Conservation (phyloP, 2,113 vertebrate species). For the Melanocharis versteri region DNA sequence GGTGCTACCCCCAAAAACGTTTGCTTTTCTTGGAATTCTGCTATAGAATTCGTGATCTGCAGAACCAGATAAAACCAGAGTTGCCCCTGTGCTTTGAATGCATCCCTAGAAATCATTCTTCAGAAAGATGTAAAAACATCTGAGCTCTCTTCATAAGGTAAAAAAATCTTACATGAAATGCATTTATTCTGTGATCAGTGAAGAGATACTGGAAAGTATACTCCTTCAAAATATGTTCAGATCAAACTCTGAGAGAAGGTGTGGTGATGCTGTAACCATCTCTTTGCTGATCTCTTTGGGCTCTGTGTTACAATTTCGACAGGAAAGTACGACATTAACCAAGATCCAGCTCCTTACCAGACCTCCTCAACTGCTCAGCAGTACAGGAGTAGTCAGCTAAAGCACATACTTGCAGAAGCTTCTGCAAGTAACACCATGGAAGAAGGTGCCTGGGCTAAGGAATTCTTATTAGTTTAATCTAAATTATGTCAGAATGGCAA, state of each 20-base stretch:
- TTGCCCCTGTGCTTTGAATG: neutral
- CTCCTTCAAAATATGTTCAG: neutral
- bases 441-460: neutral
- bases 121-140: neutral
- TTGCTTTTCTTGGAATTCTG: neutral
- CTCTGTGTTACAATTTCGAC: neutral
- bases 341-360: neutral
- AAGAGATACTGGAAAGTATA: neutral
- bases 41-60: neutral
- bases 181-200: neutral
- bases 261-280: neutral
- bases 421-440: neutral
- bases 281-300: neutral
- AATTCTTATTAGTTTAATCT: neutral
- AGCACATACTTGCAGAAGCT: neutral
- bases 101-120: neutral
- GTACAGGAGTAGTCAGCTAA: neutral
- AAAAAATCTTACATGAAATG: neutral
- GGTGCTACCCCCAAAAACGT: neutral
- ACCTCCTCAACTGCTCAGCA: neutral
- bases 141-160: neutral
- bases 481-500: neutral
- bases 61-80: neutral
- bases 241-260: neutral
- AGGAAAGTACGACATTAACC: neutral